Evolutionary conservation across 2,113 vertebrate genomes (phyloP), one percentile per base, ranked within the genome.

Genomic region (Archocentrus centrarchus): DNA sequence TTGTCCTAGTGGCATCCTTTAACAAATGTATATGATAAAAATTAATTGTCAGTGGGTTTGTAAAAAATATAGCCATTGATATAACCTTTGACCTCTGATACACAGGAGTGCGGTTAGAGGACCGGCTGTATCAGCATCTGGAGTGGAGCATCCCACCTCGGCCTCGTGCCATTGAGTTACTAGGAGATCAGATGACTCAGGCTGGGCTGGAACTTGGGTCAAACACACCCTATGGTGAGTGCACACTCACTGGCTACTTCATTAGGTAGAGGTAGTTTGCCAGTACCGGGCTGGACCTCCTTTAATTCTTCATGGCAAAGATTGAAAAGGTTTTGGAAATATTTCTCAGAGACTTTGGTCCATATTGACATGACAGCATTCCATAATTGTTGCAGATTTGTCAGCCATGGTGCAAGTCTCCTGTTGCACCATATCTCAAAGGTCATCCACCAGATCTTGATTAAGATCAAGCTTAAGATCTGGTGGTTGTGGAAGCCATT

Each of bases 41-140:
- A 53, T 47, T 47, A 32, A 35, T 62, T 37, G 32, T 62, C 10
- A n/a, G 9, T 11, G 2, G 18, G 10, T 39, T n/a, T 22, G 11
- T 44, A 44, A 22, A 44, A 44, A 66, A 32, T 15, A 1, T 44
- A 41, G 63, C 63, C 37, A 15, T 7, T 79, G 32, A 50, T 50
- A 15, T 63, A 7, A 79, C 17, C 3, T 50, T 10, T 24, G n/a
- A 88, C 47, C 63, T 35, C 11, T 90, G 59, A 15, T 59, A 39
- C n/a, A 61, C 86, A 99, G 98, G 97, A 93, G 96, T 97, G 32
- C 96, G 98, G 75, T 95, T 98, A 90, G 98, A 99, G 95, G 97
- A 99, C 89, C 97, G 97, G 93, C 96, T 99, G 30, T 99, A 98
- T 89, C 97, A 97, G 87, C 97, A 97, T 79, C 92, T 98, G 83